phyloP scores from a whole-genome alignment of 2,113 vertebrate species.

The Anolis sagrei region DNA sequence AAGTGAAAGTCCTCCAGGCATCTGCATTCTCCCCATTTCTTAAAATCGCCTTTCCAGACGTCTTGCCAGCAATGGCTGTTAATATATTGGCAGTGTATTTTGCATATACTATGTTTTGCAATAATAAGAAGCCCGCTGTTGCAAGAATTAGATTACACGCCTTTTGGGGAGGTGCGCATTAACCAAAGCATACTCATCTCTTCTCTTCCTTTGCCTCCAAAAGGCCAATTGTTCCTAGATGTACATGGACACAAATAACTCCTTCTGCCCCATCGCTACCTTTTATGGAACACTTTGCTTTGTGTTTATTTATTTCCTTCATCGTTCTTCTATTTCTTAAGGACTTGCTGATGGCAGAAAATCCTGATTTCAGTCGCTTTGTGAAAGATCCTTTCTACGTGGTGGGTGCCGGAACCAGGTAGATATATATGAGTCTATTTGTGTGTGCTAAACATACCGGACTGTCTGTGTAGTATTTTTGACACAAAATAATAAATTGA shows the following conservation, averaged over 20 bases:
- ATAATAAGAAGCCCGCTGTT: not conserved
- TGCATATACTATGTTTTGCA: not conserved
- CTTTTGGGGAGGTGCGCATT: not conserved
- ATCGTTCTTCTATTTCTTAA: constrained; percentile 62
- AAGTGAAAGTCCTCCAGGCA: not conserved
- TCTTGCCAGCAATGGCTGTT: not conserved
- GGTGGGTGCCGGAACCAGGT: constrained; percentile 77
- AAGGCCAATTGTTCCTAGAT: not conserved
- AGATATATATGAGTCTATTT: not conserved
- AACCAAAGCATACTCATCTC: not conserved
- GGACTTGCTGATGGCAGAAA: constrained; percentile 78
- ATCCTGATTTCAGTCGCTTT: constrained; percentile 60
- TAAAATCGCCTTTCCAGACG: not conserved
- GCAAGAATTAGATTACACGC: not conserved
- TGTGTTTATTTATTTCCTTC: not conserved
- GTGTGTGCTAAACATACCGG: accelerated
- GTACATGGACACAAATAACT: not conserved
- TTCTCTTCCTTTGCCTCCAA: not conserved
- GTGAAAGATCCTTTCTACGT: constrained; percentile 66
- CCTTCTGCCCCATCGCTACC: not conserved
- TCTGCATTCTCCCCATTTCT: not conserved
- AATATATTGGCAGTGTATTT: not conserved
- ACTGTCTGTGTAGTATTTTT: not conserved
- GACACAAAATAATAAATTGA: not conserved
- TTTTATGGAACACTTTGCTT: not conserved